Conservation (phyloP, 1,140 invertebrate species). For the Neoseiulus cucumeris region DNA sequence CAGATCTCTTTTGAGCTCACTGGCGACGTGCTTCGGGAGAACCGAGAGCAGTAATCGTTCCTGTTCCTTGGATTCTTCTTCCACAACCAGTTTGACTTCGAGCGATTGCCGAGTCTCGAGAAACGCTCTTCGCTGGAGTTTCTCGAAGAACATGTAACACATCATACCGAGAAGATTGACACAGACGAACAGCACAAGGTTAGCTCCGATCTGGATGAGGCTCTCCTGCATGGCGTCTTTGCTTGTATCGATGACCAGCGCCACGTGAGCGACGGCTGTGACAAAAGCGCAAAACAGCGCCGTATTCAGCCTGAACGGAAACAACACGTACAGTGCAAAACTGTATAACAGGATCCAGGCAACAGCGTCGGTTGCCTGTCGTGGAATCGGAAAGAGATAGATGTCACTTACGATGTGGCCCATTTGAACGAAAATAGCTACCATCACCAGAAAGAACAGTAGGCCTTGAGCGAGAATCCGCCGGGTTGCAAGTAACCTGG, state of each 20-base stretch:
- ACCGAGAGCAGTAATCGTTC: slow-evolving; percentile 73
- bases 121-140: slow-evolving; percentile 65
- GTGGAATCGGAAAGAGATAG: slow-evolving; percentile 18
- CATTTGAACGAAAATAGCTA: slow-evolving; percentile 19
- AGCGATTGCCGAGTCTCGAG: slow-evolving; percentile 73
- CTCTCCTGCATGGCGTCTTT: background rate
- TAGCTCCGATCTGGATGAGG: slow-evolving; percentile 41
- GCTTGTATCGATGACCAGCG: slow-evolving; percentile 30
- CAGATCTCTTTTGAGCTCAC: slow-evolving; percentile 76
- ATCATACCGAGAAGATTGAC: slow-evolving; percentile 48
- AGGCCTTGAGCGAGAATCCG: slow-evolving; percentile 1
- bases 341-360: slow-evolving; percentile 59
- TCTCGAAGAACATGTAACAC: slow-evolving; percentile 58
- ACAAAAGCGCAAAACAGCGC: slow-evolving; percentile 37
- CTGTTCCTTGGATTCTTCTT: slow-evolving; percentile 78
- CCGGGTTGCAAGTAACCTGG: slow-evolving; percentile 10
- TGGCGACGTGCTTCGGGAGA: slow-evolving; percentile 77
- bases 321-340: slow-evolving; percentile 60
- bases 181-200: slow-evolving; percentile 44
- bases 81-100: slow-evolving; percentile 71
- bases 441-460: slow-evolving; percentile 18
- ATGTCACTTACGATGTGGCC: slow-evolving; percentile 21
- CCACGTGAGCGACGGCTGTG: slow-evolving; percentile 26
- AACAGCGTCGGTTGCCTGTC: slow-evolving; percentile 35
- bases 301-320: slow-evolving; percentile 47